Evolutionary conservation across 2,888 invertebrate genomes (phyloP).

Genomic region (Lapara coniferarum): DNA sequence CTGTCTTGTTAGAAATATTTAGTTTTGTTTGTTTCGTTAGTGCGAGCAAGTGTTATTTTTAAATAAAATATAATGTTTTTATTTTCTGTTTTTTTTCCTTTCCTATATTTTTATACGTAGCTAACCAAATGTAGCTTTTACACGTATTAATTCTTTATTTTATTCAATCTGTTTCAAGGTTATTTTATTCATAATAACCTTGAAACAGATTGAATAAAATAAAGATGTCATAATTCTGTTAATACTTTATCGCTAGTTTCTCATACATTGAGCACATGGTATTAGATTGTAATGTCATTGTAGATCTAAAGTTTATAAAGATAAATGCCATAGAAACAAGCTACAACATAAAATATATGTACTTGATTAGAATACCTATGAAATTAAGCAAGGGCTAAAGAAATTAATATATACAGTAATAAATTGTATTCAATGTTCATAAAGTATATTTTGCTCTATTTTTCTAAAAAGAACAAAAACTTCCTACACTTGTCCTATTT

Average conservation of each 20-base stretch:
- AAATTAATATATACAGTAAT: too few species aligned
- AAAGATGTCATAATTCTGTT: neutral
- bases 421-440: neutral
- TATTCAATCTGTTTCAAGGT: neutral
- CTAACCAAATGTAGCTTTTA: neutral
- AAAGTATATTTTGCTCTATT: neutral
- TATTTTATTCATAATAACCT: neutral
- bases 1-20: slow-evolving; percentile 74
- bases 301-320: neutral
- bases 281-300: neutral
- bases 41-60: slow-evolving; percentile 76
- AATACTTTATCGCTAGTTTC: too few species aligned
- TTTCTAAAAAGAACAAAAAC: neutral
- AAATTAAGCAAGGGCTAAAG: too few species aligned
- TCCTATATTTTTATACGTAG: slow-evolving; percentile 16
- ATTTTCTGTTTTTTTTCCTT: slow-evolving; percentile 39
- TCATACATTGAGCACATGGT: neutral
- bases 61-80: slow-evolving; percentile 67
- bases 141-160: neutral
- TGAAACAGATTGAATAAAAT: neutral
- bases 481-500: neutral
- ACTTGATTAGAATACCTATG: too few species aligned
- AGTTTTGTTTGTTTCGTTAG: slow-evolving; percentile 71
- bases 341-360: neutral
- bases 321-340: neutral